Evolutionary conservation across 2,113 vertebrate species (phyloP), one percentile per base, ranked within the genome.

Genomic region (Rhegmatorhina hoffmannsi): DNA sequence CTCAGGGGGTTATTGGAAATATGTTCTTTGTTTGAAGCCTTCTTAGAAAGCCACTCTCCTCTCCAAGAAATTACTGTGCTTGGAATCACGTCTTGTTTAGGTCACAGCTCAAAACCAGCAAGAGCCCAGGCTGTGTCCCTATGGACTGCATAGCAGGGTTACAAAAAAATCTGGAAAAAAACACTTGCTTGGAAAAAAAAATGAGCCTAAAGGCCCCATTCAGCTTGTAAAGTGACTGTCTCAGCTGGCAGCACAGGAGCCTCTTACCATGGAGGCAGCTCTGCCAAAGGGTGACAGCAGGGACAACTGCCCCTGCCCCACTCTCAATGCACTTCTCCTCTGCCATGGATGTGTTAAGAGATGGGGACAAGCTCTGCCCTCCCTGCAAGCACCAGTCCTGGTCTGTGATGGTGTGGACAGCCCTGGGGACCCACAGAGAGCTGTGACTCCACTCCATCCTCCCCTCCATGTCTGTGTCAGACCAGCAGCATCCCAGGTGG

Each of bases 381-480:
- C 55, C 25, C 66, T 67, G 24, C 2, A 2, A 64, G 13, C 10
- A 3, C 19, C 0, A 0, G 3, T n/a, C 10, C 34, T 13, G 46
- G n/a, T 20, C 81, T 56, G 34, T 4, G 84, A 20, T 59, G 74
- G 17, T 55, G 23, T 11, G 52, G 7, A 8, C 25, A 67, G 31
- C 73, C n/a, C 50, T 23, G 33, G 33, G 36, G 0, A 2, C 3
- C 28, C 31, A 10, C 4, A 43, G 50, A 17, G 33, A 36, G 13
- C 6, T 7, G 6, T 11, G 44, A 0, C 46, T 78, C 33, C 29
- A 3, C n/a, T 13, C 18, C 66, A 36, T 12, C 2, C 0, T 24
- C 1, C 18, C 3, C 8, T 20, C 7, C 31, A 3, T 1, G 6
- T 6, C 3, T 13, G 23, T 34, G 73, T 8, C 6, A 3, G 24